Percentiles rank a stretch among this genome's conserved stretches.
Evolutionary conservation across 1,140 invertebrate genomes (phyloP).

Genomic region (Helicoverpa armigera): DNA sequence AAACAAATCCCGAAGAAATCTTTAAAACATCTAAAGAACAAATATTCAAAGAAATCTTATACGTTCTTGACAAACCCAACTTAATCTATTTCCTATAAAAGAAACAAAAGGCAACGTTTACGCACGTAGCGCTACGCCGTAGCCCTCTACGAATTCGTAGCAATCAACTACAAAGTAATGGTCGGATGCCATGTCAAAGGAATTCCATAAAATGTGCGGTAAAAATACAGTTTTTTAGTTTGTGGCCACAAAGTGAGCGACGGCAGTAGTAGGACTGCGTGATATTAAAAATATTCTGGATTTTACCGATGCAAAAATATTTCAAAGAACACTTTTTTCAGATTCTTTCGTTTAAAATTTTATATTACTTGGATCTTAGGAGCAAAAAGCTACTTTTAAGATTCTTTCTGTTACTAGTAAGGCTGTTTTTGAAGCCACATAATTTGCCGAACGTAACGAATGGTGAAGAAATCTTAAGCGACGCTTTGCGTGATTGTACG

Average conservation of each 20-base stretch:
- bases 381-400: not conserved
- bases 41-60: not conserved
- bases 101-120: constrained; percentile 47
- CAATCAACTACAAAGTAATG: constrained; percentile 79
- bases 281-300: constrained; percentile 5
- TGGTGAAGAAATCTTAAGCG: constrained; percentile 79
- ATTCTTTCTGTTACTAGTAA: not conserved
- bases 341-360: not conserved
- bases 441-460: constrained; percentile 57
- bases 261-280: not conserved
- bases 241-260: constrained; percentile 38
- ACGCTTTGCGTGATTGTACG: constrained; percentile 75
- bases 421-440: constrained; percentile 13
- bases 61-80: constrained; percentile 32
- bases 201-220: constrained; percentile 76
- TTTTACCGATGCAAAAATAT: not conserved
- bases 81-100: constrained; percentile 41
- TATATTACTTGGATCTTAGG: not conserved
- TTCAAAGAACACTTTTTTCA: not conserved
- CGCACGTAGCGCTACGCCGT: constrained; percentile 57
- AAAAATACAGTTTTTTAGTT: constrained; percentile 69
- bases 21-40: not conserved
- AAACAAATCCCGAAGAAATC: too few species aligned
- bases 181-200: constrained; percentile 81
- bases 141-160: constrained; percentile 62